Conservation (phyloP, 2,797 vertebrate species). For the Pipistrellus pygmaeus region DNA sequence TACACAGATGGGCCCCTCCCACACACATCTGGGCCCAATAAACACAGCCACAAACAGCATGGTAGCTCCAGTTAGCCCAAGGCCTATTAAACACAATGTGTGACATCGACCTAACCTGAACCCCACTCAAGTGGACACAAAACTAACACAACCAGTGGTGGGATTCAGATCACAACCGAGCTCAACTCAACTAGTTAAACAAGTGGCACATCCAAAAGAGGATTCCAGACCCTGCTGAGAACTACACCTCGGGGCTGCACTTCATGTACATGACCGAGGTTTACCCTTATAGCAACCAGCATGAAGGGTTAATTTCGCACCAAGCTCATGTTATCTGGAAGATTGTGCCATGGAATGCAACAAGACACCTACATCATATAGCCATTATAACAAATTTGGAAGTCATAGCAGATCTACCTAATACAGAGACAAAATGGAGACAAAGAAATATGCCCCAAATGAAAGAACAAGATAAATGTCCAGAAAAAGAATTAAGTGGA, state of each 20-base stretch:
- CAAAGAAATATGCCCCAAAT: neutral
- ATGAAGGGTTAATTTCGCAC: neutral
- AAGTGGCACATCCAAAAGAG: neutral
- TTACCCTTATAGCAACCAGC: neutral
- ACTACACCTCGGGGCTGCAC: neutral
- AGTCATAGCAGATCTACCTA: neutral
- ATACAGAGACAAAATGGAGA: neutral
- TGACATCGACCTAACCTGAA: too few species aligned
- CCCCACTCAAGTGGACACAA: neutral
- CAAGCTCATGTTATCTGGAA: neutral
- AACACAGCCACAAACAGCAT: too few species aligned
- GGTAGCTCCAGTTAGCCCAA: too few species aligned
- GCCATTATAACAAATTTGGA: neutral
- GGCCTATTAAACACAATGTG: too few species aligned
- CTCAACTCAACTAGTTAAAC: neutral
- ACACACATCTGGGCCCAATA: too few species aligned
- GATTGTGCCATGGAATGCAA: neutral
- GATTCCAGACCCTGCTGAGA: neutral
- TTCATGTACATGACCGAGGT: neutral
- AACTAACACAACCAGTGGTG: neutral
- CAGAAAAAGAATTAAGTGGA: neutral
- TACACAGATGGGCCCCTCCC: too few species aligned
- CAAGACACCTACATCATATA: neutral
- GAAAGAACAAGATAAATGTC: neutral
- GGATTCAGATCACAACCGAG: neutral